Evolutionary conservation across 2,888 invertebrate genomes (phyloP).

Genomic region (Philereme vetulata): DNA sequence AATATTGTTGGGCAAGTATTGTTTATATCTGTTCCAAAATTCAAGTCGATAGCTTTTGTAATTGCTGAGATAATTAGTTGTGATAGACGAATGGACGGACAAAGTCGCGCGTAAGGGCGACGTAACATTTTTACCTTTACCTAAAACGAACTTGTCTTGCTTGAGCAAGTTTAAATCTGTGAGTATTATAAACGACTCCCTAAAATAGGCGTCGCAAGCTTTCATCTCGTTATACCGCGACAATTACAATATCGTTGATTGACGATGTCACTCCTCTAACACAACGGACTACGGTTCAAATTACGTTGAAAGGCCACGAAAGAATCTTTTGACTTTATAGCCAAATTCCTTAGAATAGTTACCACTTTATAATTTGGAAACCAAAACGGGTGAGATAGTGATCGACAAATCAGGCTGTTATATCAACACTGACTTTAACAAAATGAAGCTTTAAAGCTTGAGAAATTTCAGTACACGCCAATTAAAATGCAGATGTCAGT

Average conservation of each 20-base stretch:
- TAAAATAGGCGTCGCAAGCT: slow-evolving; percentile 71
- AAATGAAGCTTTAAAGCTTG: background rate
- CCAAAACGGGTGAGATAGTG: background rate
- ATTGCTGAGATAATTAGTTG: too few relatives aligned
- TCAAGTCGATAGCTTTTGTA: too few relatives aligned
- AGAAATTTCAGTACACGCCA: too few relatives aligned
- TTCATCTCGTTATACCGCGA: slow-evolving; percentile 77
- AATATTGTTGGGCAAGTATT: too few relatives aligned
- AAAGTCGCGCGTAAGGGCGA: too few relatives aligned
- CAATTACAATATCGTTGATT: slow-evolving; percentile 74
- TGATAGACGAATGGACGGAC: too few relatives aligned
- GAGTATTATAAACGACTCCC: slow-evolving; percentile 34
- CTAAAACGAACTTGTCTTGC: background rate
- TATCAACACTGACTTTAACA: background rate
- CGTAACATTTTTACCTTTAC: too few relatives aligned
- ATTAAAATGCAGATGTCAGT: too few relatives aligned
- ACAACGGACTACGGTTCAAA: slow-evolving; percentile 60
- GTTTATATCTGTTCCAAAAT: too few relatives aligned
- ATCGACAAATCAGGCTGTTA: background rate
- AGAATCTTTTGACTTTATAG: slow-evolving; percentile 9
- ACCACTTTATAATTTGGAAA: slow-evolving; percentile 3
- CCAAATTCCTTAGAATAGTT: slow-evolving; percentile 1
- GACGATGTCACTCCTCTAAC: slow-evolving; percentile 65
- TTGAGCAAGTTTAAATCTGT: slow-evolving; percentile 11
- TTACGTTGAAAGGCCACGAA: slow-evolving; percentile 31